Conservation (phyloP, 1,140 invertebrate species). For the Lepidurus arcticus region DNA sequence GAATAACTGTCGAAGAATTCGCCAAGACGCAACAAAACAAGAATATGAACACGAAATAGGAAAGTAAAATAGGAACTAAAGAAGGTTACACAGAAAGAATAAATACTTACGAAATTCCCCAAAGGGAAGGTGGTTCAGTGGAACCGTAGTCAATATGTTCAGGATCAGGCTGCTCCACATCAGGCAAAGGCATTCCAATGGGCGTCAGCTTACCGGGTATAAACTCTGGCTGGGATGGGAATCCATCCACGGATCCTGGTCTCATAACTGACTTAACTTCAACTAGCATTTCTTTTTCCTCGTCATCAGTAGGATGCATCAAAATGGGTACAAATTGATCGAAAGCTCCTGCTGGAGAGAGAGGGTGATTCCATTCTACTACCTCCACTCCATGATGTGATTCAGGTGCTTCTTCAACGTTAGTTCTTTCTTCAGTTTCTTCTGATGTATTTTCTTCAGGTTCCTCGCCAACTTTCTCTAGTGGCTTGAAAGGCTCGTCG, state of each 20-base stretch:
- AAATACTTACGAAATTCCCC: background rate
- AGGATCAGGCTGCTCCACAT: background rate
- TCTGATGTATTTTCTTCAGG: background rate
- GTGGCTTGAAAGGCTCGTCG: background rate
- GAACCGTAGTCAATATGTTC: background rate
- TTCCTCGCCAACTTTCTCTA: background rate
- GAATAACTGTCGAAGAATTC: too few species aligned
- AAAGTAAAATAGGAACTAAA: constrained; percentile 17
- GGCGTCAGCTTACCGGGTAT: background rate
- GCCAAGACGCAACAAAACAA: background rate
- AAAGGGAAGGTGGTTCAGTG: background rate
- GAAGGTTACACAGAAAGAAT: constrained; percentile 30
- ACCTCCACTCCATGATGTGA: background rate
- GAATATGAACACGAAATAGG: constrained; percentile 37
- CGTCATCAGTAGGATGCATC: background rate
- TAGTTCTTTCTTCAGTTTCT: background rate
- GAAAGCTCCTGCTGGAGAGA: background rate
- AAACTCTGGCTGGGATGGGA: background rate
- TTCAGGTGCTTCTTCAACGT: background rate
- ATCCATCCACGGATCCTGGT: background rate
- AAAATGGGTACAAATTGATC: background rate
- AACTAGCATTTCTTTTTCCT: background rate
- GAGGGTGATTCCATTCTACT: background rate
- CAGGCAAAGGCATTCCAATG: background rate
- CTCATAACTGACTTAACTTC: background rate